A percentile compares a stretch with the other conserved stretches of the same genome.
phyloP scores from a whole-genome alignment of 2,113 vertebrate species.

The Gobio gobio region DNA sequence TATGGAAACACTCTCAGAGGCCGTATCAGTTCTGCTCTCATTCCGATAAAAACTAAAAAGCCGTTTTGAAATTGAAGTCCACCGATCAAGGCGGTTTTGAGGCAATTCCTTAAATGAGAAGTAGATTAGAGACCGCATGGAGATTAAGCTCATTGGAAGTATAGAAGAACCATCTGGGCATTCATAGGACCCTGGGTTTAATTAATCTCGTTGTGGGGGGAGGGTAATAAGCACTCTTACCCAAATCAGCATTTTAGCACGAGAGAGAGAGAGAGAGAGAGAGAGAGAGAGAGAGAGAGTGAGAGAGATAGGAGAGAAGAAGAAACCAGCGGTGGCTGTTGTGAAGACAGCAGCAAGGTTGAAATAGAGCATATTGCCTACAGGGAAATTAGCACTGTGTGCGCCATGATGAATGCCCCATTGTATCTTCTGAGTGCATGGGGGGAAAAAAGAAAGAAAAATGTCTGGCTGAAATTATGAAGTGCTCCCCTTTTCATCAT shows the following conservation, averaged over 20 bases:
- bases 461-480: slow-evolving; percentile 54
- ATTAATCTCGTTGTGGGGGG: slow-evolving; percentile 81
- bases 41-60: background rate
- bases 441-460: slow-evolving; percentile 45
- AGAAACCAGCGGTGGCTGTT: slow-evolving; percentile 46
- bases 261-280: slow-evolving; percentile 13
- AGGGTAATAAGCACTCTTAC: slow-evolving; percentile 77
- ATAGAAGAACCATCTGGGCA: slow-evolving; percentile 78
- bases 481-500: slow-evolving; percentile 61
- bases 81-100: slow-evolving; percentile 69
- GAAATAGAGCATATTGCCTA: slow-evolving; percentile 77
- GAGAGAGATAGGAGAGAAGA: background rate
- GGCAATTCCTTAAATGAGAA: slow-evolving; percentile 77
- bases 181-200: slow-evolving; percentile 77
- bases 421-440: slow-evolving; percentile 68
- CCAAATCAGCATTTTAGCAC: slow-evolving; percentile 78
- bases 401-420: slow-evolving; percentile 73
- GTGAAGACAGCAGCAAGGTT: slow-evolving; percentile 70
- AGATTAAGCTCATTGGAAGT: slow-evolving; percentile 81
- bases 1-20: background rate
- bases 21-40: slow-evolving; percentile 11
- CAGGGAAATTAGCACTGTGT: slow-evolving; percentile 77
- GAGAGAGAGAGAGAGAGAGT: background rate
- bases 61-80: slow-evolving; percentile 67
- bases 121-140: slow-evolving; percentile 77